Percentiles rank a stretch among this genome's conserved stretches.
These are phyloP conservation scores for Pelusios castaneus DNA, from an alignment of 2,113 vertebrate genomes.

Conservation along the genomic window DNA sequence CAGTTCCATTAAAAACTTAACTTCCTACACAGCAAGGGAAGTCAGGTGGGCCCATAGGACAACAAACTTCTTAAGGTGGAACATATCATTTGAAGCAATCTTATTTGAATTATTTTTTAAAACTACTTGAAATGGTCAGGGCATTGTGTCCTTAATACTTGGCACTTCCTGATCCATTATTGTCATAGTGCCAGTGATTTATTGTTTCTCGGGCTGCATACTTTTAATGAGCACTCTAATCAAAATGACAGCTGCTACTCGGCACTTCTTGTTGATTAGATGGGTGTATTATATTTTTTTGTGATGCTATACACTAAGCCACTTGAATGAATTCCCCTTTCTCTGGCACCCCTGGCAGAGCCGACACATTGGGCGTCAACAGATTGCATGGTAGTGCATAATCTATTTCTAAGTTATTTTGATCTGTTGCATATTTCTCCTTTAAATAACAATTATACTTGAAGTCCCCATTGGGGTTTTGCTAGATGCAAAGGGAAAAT, in stretches of 20 bases:
- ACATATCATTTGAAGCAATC: not conserved
- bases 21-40: not conserved
- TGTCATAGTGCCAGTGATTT: not conserved
- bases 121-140: not conserved
- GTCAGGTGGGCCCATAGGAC: not conserved
- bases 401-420: too few relatives aligned
- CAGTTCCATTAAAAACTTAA: not conserved
- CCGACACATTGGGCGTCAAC: not conserved
- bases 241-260: slow-evolving; percentile 12
- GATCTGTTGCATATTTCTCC: not conserved
- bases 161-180: not conserved
- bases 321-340: not conserved
- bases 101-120: not conserved
- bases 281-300: not conserved
- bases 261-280: not conserved
- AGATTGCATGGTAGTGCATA: not conserved
- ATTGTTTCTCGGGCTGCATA: not conserved
- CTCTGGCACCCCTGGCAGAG: not conserved
- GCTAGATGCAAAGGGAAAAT: not conserved
- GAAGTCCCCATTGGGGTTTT: not conserved
- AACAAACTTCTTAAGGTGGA: not conserved
- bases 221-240: slow-evolving; percentile 14
- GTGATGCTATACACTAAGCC: not conserved
- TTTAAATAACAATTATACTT: not conserved
- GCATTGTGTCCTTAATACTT: not conserved